Base-by-base conservation (phyloP, 2,113 vertebrate species). In the Cercopithecus mona region DNA sequence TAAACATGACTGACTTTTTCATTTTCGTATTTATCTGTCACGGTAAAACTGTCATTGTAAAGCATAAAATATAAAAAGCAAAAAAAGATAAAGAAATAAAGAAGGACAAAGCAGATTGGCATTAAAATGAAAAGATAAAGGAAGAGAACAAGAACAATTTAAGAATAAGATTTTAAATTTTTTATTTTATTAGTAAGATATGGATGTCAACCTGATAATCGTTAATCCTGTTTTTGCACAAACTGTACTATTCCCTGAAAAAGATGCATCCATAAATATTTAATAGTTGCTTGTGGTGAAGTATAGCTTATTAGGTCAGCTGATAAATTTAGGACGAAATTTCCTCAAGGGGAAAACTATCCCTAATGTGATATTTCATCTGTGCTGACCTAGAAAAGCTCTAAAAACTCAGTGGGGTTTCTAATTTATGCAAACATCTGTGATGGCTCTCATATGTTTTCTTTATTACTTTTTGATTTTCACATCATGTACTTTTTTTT, bases 391-490 rank as follows among this genome's bases (percentile, higher is more conserved):
- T 91, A 68, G 52, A 79, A 93, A 90, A 90, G 27, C 70, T 86
- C 12, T 22, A 22, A 86, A 92, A 86, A 32, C n/a, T 45, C 55
- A 66, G 30, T 40, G n/a, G 76, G 35, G 30, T 45, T 84, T 92
- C 59, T 78, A 93, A 76, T 80, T 90, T 92, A 45, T 70, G 43
- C 82, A 87, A 87, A 89, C 48, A 86, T 88, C 35, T 64, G 57
- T 78, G 89, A 92, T 75, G 45, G 14, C 12, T 82, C 61, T 76
- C 50, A 35, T 23, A 80, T 73, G 66, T n/a, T 85, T 78, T 83
- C 68, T 76, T 90, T 88, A 86, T 89, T 82, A 50, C 72, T 73
- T 73, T 94, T 78, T 95, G 38, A 45, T 89, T 93, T 94, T 96
- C 72, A 81, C 88, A 79, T 81, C 32, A 75, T 64, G 6, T 76